These are phyloP conservation scores for Lycocorax pyrrhopterus DNA, from an alignment of 2,113 vertebrate species.

Conservation along the genomic window DNA sequence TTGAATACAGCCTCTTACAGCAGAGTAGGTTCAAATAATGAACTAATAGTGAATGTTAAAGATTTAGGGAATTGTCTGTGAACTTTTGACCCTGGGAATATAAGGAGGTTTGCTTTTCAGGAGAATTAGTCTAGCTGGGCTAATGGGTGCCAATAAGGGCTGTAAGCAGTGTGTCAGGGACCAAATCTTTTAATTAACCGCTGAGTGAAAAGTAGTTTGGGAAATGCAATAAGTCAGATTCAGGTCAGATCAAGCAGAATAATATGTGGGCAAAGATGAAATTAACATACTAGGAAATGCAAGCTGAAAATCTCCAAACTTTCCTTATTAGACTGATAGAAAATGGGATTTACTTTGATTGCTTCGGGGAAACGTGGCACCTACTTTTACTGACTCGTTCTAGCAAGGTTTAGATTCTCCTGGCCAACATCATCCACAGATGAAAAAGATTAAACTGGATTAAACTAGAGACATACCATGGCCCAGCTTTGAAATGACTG, in stretches of 20 bases:
- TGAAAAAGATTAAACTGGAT: neutral
- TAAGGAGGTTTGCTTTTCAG: constrained; percentile 58
- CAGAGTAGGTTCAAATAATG: constrained; percentile 61
- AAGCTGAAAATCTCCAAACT: constrained; percentile 57
- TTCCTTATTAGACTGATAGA: constrained; percentile 24
- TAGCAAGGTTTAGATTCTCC: neutral
- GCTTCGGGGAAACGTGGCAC: neutral
- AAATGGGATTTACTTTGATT: constrained; percentile 27
- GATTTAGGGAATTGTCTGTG: constrained; percentile 59
- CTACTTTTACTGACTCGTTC: neutral
- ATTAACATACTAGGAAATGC: constrained; percentile 56
- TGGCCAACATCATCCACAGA: neutral
- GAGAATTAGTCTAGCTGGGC: constrained; percentile 58
- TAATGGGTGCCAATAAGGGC: constrained; percentile 60
- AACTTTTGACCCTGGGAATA: constrained; percentile 57
- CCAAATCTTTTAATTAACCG: constrained; percentile 68
- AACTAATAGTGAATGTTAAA: constrained; percentile 62
- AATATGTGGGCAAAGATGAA: constrained; percentile 45
- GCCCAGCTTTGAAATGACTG: neutral
- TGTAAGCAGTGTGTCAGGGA: constrained; percentile 60
- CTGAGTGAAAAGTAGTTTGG: constrained; percentile 62
- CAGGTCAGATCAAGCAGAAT: constrained; percentile 68
- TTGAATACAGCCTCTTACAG: constrained; percentile 43
- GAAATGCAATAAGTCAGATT: constrained; percentile 65
- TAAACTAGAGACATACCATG: neutral